Conservation (phyloP, 2,888 invertebrate genomes). For the Stenotaenia linearis region DNA sequence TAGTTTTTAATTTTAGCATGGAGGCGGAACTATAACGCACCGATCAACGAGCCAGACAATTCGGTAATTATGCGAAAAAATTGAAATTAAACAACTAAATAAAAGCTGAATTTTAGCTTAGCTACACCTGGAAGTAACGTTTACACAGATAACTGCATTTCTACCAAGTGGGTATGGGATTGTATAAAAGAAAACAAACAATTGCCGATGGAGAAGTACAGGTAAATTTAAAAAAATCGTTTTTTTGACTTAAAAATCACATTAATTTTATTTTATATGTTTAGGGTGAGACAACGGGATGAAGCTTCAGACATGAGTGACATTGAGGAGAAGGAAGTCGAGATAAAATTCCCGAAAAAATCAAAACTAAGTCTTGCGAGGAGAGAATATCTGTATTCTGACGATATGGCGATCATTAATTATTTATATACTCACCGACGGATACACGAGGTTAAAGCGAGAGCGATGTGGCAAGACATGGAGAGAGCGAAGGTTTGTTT, state of each 20-base stretch:
- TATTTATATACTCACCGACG: not conserved
- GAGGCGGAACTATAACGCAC: not conserved
- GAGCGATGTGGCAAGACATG: not conserved
- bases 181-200: not conserved
- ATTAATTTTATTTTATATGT: not conserved
- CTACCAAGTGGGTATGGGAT: not conserved
- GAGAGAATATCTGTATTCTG: not conserved
- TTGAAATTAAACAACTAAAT: no score
- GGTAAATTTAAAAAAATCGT: not conserved
- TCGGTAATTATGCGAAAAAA: no score
- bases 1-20: not conserved
- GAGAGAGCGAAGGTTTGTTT: not conserved
- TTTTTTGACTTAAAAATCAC: not conserved
- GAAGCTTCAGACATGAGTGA: not conserved
- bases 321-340: not conserved
- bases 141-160: not conserved
- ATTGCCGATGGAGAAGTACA: not conserved
- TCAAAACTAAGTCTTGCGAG: no score
- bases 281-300: not conserved
- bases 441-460: not conserved
- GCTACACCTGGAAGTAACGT: not conserved
- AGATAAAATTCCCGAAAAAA: not conserved
- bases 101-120: slow-evolving; percentile 6
- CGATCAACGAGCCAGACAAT: not conserved
- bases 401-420: not conserved